These are phyloP conservation scores for Apus apus DNA, from an alignment of 2,113 vertebrate species.

Conservation along the genomic window DNA sequence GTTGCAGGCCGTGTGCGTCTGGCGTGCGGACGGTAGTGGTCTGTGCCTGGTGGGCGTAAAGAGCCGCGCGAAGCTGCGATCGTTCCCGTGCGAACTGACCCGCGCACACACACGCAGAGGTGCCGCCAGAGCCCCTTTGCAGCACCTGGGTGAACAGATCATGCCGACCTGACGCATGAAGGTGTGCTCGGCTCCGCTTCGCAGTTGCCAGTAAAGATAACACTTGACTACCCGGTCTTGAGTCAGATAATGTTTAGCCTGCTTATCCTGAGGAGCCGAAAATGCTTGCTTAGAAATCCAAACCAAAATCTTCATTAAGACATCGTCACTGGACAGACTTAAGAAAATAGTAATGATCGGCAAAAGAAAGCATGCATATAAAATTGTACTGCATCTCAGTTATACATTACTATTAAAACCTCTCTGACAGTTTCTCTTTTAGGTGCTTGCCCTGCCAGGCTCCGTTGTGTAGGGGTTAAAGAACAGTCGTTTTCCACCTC, in stretches of 20 bases:
- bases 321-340: constrained; percentile 78
- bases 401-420: constrained; percentile 97
- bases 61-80: not conserved
- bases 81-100: constrained; percentile 13
- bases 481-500: constrained; percentile 90
- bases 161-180: constrained; percentile 34
- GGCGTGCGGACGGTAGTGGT: constrained; percentile 29
- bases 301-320: constrained; percentile 76
- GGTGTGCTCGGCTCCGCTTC: constrained; percentile 43
- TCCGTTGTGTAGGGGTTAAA: constrained; percentile 91
- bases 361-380: constrained; percentile 82
- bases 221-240: constrained; percentile 33
- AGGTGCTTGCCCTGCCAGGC: constrained; percentile 97
- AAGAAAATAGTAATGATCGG: constrained; percentile 76
- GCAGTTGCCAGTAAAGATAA: constrained; percentile 52
- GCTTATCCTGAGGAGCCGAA: constrained; percentile 58
- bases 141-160: constrained; percentile 42
- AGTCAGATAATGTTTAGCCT: constrained; percentile 64
- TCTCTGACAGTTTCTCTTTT: constrained; percentile 99
- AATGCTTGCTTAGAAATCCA: constrained; percentile 61
- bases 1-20: not conserved
- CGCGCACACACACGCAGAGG: not conserved
- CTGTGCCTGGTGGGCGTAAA: not conserved
- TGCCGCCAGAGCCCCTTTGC: constrained; percentile 39
- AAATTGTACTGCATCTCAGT: constrained; percentile 79